Conservation (phyloP, 1,140 invertebrate genomes). For the Mercenaria mercenaria region DNA sequence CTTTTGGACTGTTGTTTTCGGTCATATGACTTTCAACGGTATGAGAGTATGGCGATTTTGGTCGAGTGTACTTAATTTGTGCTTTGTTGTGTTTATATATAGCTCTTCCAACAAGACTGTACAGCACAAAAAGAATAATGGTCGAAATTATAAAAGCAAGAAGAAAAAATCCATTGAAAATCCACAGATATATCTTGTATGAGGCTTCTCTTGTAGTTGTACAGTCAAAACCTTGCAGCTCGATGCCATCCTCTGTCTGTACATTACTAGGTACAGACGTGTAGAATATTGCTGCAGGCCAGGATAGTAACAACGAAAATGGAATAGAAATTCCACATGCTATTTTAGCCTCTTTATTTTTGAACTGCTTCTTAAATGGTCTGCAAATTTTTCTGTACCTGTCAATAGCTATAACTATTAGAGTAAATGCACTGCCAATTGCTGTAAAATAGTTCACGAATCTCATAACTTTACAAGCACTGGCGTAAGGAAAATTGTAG, state of each 20-base stretch:
- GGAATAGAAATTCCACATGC: slow-evolving; percentile 7
- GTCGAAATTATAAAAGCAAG: neutral
- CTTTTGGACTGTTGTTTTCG: too few species aligned
- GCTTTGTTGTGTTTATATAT: neutral
- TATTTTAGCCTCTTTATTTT: slow-evolving; percentile 6
- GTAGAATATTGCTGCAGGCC: slow-evolving; percentile 44
- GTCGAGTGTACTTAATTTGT: neutral
- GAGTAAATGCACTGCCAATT: slow-evolving; percentile 68
- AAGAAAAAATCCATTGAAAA: slow-evolving; percentile 37
- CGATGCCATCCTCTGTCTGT: neutral
- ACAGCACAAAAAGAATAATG: slow-evolving; percentile 21
- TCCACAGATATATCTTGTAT: neutral
- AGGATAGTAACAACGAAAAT: slow-evolving; percentile 8
- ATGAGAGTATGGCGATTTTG: neutral
- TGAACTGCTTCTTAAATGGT: slow-evolving; percentile 67
- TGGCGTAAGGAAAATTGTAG: slow-evolving; percentile 62
- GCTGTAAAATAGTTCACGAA: slow-evolving; percentile 62
- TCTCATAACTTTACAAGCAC: slow-evolving; percentile 67
- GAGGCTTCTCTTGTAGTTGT: slow-evolving; percentile 23
- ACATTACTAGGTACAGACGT: slow-evolving; percentile 12
- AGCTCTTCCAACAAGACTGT: slow-evolving; percentile 17
- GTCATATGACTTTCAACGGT: neutral
- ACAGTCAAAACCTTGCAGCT: slow-evolving; percentile 27
- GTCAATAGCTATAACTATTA: slow-evolving; percentile 72
- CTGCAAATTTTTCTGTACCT: slow-evolving; percentile 72